Conservation (phyloP, 2,888 invertebrate species). For the Imbricaverruca yamaguchii region DNA sequence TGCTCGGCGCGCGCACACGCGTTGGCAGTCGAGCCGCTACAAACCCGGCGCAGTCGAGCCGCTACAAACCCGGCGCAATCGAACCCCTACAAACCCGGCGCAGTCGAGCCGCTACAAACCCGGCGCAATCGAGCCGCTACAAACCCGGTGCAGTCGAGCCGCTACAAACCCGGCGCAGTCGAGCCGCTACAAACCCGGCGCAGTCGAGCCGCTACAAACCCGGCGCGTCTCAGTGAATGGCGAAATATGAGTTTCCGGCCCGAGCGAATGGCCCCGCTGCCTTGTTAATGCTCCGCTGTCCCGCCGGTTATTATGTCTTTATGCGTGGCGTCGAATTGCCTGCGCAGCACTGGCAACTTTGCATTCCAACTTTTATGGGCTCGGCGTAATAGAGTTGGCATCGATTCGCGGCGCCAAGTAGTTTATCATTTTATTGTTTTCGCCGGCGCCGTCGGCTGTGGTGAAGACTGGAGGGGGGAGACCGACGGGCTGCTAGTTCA, state of each 20-base stretch:
- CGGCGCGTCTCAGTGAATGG: background rate
- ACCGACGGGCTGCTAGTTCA: too few species aligned
- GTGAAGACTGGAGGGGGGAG: too few species aligned
- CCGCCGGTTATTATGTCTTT: constrained; percentile 7
- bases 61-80: too few species aligned
- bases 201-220: background rate
- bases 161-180: too few species aligned
- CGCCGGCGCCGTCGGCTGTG: background rate
- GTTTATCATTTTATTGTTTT: background rate
- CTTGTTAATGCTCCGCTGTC: background rate
- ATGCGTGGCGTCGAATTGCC: constrained; percentile 1
- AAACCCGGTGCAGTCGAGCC: too few species aligned
- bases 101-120: too few species aligned
- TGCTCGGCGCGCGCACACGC: background rate
- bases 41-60: too few species aligned
- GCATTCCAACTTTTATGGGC: background rate
- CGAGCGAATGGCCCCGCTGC: background rate
- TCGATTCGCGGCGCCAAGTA: background rate
- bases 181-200: too few species aligned
- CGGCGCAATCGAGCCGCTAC: too few species aligned
- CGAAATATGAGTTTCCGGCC: background rate
- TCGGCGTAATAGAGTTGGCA: background rate
- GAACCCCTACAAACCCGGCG: too few species aligned
- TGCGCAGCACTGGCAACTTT: background rate
- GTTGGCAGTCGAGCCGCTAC: too few species aligned